Conservation (phyloP, 2,113 vertebrate species). For the Larimichthys crocea region DNA sequence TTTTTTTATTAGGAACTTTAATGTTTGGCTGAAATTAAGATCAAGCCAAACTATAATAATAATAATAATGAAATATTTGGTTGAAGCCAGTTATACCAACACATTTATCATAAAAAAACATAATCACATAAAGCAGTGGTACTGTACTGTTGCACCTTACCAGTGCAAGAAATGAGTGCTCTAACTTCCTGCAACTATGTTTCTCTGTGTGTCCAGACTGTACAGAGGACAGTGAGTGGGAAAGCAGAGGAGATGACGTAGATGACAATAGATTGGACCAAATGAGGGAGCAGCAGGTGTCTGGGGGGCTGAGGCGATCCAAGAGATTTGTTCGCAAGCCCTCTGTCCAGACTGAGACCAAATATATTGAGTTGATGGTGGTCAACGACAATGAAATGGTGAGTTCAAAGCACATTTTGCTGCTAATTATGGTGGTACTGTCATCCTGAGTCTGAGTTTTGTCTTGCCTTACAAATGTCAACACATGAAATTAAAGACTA, state of each 20-base stretch:
- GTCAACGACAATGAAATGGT: slow-evolving; percentile 95
- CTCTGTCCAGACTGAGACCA: slow-evolving; percentile 95
- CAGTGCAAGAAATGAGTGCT: background rate
- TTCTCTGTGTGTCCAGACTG: slow-evolving; percentile 75
- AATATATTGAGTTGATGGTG: slow-evolving; percentile 95
- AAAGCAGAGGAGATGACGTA: slow-evolving; percentile 58
- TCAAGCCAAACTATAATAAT: background rate
- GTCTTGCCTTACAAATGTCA: background rate
- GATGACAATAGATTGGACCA: slow-evolving; percentile 47
- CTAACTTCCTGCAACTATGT: slow-evolving; percentile 19
- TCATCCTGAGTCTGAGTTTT: background rate
- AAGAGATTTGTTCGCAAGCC: slow-evolving; percentile 87
- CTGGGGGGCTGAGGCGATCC: slow-evolving; percentile 66
- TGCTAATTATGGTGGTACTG: background rate
- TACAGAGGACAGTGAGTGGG: slow-evolving; percentile 63
- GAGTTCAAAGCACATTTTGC: slow-evolving; percentile 48
- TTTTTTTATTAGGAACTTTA: background rate
- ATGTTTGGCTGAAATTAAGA: slow-evolving; percentile 11
- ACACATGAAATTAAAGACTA: background rate
- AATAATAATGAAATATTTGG: too few relatives aligned
- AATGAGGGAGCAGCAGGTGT: slow-evolving; percentile 45
- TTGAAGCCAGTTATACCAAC: too few relatives aligned
- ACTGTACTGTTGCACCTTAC: background rate
- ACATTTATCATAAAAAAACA: too few relatives aligned
- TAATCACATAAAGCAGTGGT: too few relatives aligned